Percentiles rank a stretch among this genome's conserved stretches.
These are phyloP conservation scores for Tachycineta bicolor DNA, from an alignment of 2,113 vertebrate genomes.

Conservation along the genomic window DNA sequence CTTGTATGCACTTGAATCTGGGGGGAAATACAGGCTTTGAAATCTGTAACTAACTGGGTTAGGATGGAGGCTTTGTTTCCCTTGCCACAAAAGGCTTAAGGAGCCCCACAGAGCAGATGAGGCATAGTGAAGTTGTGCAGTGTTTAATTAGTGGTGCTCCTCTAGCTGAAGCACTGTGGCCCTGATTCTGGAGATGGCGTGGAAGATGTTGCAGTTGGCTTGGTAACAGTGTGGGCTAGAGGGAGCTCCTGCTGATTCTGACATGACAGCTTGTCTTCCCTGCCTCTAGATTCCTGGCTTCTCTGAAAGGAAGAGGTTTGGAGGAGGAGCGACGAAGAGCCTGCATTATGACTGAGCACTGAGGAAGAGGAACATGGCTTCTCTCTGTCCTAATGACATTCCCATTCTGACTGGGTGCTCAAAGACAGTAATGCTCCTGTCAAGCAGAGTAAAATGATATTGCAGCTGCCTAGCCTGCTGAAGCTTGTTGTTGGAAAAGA, in stretches of 20 bases:
- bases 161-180: not conserved
- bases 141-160: not conserved
- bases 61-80: not conserved
- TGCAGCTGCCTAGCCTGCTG: not conserved
- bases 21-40: not conserved
- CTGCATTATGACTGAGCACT: constrained; percentile 88
- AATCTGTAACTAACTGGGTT: not conserved
- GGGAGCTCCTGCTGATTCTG: not conserved
- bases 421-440: not conserved
- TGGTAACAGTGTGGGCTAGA: not conserved
- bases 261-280: not conserved
- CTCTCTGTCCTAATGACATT: not conserved
- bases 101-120: not conserved
- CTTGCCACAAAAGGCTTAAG: not conserved
- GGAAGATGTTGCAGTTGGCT: not conserved
- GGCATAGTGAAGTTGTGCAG: not conserved
- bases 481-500: not conserved
- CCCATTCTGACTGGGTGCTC: not conserved
- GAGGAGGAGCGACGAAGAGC: constrained; percentile 82
- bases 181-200: accelerated
- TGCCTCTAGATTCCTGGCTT: constrained; percentile 87
- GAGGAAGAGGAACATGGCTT: not conserved
- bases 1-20: not conserved
- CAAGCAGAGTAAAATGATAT: not conserved
- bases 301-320: constrained; percentile 91